phyloP scores from a whole-genome alignment of 2,888 invertebrate genomes.

The Zeuzera pyrina region DNA sequence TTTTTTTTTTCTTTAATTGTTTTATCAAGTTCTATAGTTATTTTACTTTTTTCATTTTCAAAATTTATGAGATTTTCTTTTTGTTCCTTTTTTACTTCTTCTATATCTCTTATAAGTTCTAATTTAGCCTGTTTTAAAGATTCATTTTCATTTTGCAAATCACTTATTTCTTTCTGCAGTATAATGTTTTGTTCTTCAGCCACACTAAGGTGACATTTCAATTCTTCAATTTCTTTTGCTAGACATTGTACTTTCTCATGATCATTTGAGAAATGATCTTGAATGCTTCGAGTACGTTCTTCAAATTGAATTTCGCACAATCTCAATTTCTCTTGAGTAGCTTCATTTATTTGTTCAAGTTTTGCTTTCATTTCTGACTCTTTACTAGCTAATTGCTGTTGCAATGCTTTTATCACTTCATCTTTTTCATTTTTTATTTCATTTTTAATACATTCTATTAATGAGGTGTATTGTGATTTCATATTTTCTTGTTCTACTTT shows the following conservation, averaged over 20 bases:
- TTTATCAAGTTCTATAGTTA: slow-evolving; percentile 56
- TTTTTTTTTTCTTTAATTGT: slow-evolving; percentile 64
- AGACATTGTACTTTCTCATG: slow-evolving; percentile 40
- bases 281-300: slow-evolving; percentile 46
- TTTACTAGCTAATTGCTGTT: slow-evolving; percentile 39
- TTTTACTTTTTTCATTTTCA: slow-evolving; percentile 56
- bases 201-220: slow-evolving; percentile 36
- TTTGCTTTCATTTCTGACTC: slow-evolving; percentile 61
- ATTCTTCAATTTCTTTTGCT: slow-evolving; percentile 45
- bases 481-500: slow-evolving; percentile 51
- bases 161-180: slow-evolving; percentile 39
- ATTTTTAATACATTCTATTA: slow-evolving; percentile 43
- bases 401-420: slow-evolving; percentile 43
- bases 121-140: slow-evolving; percentile 33
- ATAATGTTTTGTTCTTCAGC: slow-evolving; percentile 40
- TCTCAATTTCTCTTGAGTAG: slow-evolving; percentile 53
- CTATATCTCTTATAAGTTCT: slow-evolving; percentile 32
- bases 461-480: slow-evolving; percentile 40
- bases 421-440: slow-evolving; percentile 49
- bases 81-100: slow-evolving; percentile 44
- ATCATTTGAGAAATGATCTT: slow-evolving; percentile 48
- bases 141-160: slow-evolving; percentile 40
- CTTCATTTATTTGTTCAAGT: slow-evolving; percentile 59
- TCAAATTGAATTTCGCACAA: slow-evolving; percentile 66
- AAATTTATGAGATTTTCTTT: slow-evolving; percentile 48